These are phyloP conservation scores for Neoscelio sp. DNA, from an alignment of 2,888 invertebrate genomes.

Conservation along the genomic window DNA sequence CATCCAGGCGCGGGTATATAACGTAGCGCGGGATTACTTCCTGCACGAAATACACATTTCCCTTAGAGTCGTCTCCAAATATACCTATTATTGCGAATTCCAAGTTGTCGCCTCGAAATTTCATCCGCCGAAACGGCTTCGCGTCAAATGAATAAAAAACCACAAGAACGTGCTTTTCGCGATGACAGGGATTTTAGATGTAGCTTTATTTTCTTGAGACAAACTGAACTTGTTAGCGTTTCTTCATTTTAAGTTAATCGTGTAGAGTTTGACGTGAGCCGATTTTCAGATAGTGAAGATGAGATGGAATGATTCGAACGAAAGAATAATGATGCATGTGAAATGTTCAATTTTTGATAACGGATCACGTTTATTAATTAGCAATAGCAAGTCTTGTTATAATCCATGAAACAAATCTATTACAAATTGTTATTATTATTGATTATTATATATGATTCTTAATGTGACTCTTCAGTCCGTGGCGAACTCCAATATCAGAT, in stretches of 20 bases:
- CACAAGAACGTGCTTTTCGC: conserved; percentile 36
- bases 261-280: conserved; percentile 15
- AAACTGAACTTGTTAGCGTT: conserved; percentile 25
- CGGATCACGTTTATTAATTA: no score
- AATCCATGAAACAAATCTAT: no score
- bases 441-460: no score
- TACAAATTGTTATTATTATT: no score
- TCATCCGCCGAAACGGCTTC: conserved; percentile 40
- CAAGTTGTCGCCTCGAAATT: conserved; percentile 32
- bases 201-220: conserved; percentile 29
- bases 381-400: no score
- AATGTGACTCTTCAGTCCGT: no score
- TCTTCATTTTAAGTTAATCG: conserved; percentile 20
- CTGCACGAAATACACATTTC: conserved; percentile 20
- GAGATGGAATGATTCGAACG: no score
- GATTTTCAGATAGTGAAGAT: no score
- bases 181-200: conserved; percentile 39
- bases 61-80: conserved; percentile 9
- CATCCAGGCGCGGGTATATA: not conserved
- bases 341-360: no score
- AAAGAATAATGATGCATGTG: no score
- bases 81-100: conserved; percentile 36
- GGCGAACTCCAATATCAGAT: no score
- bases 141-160: conserved; percentile 53
- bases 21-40: conserved; percentile 20